phyloP scores from a whole-genome alignment of 2,113 vertebrate genomes.

The Apteryx mantelli region DNA sequence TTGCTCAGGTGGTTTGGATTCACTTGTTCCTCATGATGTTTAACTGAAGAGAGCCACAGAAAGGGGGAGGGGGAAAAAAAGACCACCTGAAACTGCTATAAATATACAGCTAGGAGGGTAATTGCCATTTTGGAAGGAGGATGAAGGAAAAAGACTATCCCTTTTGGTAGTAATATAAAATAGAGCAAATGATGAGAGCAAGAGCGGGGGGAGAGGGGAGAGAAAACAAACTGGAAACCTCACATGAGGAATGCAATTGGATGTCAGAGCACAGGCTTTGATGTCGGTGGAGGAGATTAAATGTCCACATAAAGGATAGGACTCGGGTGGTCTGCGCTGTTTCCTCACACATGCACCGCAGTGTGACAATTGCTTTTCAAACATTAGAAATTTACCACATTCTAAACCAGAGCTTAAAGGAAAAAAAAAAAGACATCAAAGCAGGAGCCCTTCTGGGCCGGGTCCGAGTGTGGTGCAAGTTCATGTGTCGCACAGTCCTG shows the following conservation, averaged over 20 bases:
- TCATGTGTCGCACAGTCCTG: not conserved
- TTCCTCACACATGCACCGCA: constrained; percentile 1
- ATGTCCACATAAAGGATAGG: constrained; percentile 37
- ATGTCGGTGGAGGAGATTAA: constrained; percentile 43
- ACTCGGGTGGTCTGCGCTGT: constrained; percentile 26
- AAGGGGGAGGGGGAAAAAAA: not conserved
- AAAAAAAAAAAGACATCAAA: not conserved
- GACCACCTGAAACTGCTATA: not conserved
- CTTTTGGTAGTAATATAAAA: constrained; percentile 9
- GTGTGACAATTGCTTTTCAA: constrained; percentile 50
- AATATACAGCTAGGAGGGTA: not conserved
- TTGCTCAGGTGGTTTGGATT: not conserved
- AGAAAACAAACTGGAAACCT: constrained; percentile 4
- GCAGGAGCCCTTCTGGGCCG: not conserved
- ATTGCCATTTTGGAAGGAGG: not conserved
- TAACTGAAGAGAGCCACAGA: not conserved
- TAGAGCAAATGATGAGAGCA: not conserved
- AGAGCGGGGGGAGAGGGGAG: not conserved
- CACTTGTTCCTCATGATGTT: not conserved
- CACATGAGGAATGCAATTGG: not conserved
- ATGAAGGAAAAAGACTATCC: not conserved
- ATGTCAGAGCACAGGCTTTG: constrained; percentile 32
- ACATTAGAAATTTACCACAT: constrained; percentile 16
- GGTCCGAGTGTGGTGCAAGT: rapidly evolving
- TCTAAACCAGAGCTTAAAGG: not conserved